phyloP scores from a whole-genome alignment of 2,888 invertebrate genomes.

The Hesperia comma region DNA sequence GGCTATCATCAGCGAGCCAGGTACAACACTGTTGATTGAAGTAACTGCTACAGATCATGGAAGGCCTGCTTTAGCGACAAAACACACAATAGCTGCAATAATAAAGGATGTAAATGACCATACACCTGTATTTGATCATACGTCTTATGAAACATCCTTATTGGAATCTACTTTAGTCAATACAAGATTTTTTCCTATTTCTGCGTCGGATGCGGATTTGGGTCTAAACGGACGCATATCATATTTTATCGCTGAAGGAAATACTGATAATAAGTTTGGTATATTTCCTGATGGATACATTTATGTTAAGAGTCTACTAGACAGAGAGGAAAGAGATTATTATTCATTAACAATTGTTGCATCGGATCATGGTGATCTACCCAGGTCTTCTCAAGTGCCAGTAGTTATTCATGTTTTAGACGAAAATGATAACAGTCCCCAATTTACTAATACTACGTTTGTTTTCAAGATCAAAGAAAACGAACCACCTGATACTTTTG shows the following conservation, averaged over 20 bases:
- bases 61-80: constrained; percentile 88
- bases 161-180: constrained; percentile 96
- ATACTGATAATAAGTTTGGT: constrained; percentile 93
- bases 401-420: constrained; percentile 97
- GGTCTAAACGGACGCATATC: constrained; percentile 91
- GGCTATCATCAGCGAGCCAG: constrained; percentile 90
- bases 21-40: constrained; percentile 88
- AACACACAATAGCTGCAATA: constrained; percentile 88
- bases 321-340: constrained; percentile 95
- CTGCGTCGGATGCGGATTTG: constrained; percentile 94
- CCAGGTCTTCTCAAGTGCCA: constrained; percentile 92
- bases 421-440: constrained; percentile 98
- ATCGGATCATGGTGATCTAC: constrained; percentile 90
- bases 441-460: constrained; percentile 95
- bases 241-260: constrained; percentile 94
- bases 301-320: constrained; percentile 93
- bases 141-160: constrained; percentile 96
- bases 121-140: constrained; percentile 96
- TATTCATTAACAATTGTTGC: constrained; percentile 95
- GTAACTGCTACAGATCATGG: constrained; percentile 95
- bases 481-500: constrained; percentile 94
- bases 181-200: constrained; percentile 93
- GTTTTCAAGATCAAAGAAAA: constrained; percentile 95
- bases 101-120: constrained; percentile 97
- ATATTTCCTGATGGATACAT: constrained; percentile 97